A percentile compares a stretch with the other conserved stretches of the same genome.
phyloP scores from a whole-genome alignment of 2,797 vertebrate species.

The Trachurus trachurus region DNA sequence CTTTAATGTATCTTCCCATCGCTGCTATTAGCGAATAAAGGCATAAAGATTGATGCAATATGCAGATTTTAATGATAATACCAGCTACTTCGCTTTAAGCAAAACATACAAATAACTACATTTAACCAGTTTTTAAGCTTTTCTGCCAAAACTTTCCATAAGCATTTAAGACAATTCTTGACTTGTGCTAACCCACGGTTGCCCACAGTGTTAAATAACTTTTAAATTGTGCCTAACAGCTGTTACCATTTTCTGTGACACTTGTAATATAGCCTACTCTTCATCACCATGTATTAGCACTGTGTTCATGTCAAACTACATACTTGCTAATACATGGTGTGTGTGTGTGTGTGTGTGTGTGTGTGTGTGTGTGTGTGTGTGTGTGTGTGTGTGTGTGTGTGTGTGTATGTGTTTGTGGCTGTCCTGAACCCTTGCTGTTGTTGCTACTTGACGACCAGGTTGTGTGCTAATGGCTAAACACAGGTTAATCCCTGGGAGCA shows the following conservation, averaged over 20 bases:
- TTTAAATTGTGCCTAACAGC: neutral
- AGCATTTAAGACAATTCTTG: no score
- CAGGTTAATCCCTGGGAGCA: conserved; percentile 62
- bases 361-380: conserved; percentile 26
- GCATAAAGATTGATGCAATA: no score
- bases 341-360: conserved; percentile 9
- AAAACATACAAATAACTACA: no score
- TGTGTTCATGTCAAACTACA: neutral
- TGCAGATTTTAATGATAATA: no score
- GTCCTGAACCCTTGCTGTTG: conserved; percentile 34
- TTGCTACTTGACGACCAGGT: conserved; percentile 43
- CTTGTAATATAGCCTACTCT: no score
- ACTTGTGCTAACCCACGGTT: no score
- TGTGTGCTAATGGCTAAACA: conserved; percentile 59
- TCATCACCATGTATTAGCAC: neutral
- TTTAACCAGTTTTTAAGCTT: no score
- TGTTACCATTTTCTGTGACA: neutral
- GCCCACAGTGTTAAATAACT: no score
- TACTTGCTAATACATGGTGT: conserved; percentile 1
- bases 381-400: neutral
- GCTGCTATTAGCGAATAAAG: no score
- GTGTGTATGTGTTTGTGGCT: conserved; percentile 13
- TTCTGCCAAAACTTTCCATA: no score
- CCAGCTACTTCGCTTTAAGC: no score
- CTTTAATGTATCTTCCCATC: no score